Evolutionary conservation across 1,140 invertebrate species (phyloP), one percentile per base, ranked within the genome.

Genomic region (Drosophila kanapiae): DNA sequence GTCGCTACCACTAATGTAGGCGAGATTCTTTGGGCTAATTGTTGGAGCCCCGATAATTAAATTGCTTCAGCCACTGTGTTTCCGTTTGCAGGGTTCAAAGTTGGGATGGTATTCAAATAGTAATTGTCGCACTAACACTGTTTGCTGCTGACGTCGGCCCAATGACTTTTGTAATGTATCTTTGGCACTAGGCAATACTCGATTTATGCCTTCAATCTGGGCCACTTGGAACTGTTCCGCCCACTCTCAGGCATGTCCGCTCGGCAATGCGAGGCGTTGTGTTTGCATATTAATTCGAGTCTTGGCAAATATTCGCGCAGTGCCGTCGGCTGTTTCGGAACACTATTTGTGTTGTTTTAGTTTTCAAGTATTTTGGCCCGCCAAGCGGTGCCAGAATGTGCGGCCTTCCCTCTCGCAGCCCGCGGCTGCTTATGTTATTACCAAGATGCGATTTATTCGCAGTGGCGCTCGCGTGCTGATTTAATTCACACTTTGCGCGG

Each of bases 401-500:
- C 38, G 67, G 54, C 42, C 47, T 59, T 31, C 8, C 31, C 63
- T 42, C 31, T 45, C 31, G 13, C 23, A 37, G 67, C 68, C 45
- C n/a, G 69, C 35, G 68, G 69, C 43, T 8, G 29, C 37, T 16
- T 72, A 11, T 60, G 42, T 42, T 72, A 37, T 62, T 49, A 42
- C 38, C n/a, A 38, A 63, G 65, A 56, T 53, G 75, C 40, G 48
- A 65, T 79, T 68, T 74, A 60, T 54, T 59, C 56, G 16, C 42
- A 43, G 47, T 16, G 43, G n/a, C 16, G 60, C 33, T 23, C 47
- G 31, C 53, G 37, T 31, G 49, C 59, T 56, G 56, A 78, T 78
- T 77, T 38, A 49, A 60, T 79, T 78, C 64, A 78, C 75, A 78
- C 75, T 71, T 57, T 49, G 18, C 43, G 53, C 18, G 37, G 18